Percentiles rank a stretch among this genome's conserved stretches.
Conservation (phyloP, 1,140 invertebrate genomes). For the Zaprionus lachaisei region DNA sequence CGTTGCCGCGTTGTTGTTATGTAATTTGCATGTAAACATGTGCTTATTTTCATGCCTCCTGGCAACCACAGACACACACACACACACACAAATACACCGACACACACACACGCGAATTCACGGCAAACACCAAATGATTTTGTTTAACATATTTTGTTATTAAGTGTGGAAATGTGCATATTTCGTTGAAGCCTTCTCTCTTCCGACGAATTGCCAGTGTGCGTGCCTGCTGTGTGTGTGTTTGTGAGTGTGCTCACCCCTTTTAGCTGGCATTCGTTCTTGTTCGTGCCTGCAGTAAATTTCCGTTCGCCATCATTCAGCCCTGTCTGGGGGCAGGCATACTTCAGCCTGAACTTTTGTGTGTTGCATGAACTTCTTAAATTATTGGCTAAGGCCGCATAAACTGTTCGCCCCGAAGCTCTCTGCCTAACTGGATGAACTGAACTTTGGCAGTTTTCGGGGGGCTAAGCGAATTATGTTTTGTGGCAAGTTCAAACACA, state of each 20-base stretch:
- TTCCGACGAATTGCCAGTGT: slow-evolving; percentile 20
- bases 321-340: slow-evolving; percentile 52
- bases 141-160: slow-evolving; percentile 84
- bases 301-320: slow-evolving; percentile 79
- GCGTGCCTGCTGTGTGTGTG: neutral
- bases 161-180: slow-evolving; percentile 83
- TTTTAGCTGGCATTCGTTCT: slow-evolving; percentile 15
- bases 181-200: slow-evolving; percentile 54
- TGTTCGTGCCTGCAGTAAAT: slow-evolving; percentile 81
- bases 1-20: slow-evolving; percentile 53
- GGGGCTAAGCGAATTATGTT: slow-evolving; percentile 67
- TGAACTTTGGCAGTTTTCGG: slow-evolving; percentile 37
- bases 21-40: slow-evolving; percentile 83
- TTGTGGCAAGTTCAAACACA: slow-evolving; percentile 59
- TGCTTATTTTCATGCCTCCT: slow-evolving; percentile 65
- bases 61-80: slow-evolving; percentile 41
- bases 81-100: neutral
- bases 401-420: slow-evolving; percentile 51
- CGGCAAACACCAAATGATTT: slow-evolving; percentile 81
- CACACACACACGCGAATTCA: slow-evolving; percentile 50
- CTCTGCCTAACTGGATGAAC: neutral
- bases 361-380: slow-evolving; percentile 81
- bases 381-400: slow-evolving; percentile 69
- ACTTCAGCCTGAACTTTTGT: slow-evolving; percentile 74
- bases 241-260: slow-evolving; percentile 9